Base-by-base conservation (phyloP, 2,888 invertebrate species). In the Tetrapedia diversipes region DNA sequence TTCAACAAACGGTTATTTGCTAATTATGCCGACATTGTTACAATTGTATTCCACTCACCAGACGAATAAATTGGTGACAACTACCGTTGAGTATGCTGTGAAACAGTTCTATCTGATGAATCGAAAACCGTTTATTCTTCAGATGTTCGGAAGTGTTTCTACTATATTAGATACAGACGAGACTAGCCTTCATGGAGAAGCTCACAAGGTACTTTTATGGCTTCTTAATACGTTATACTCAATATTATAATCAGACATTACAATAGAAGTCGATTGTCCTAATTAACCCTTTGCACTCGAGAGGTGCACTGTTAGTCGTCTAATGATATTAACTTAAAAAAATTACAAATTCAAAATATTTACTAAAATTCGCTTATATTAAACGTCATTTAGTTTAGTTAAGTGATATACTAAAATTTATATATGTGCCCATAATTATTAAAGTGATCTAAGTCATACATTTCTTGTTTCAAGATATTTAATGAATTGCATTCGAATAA, bases 111-210 rank as follows among this genome's bases (percentile, higher is more conserved):
- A 99, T 92, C 94, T 99, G 72, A 95, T 99, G 91, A 99, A 99
- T 90, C 94, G 99, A 61, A 99, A 99, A 90, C 99, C 99, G 1
- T 99, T 99, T 89, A 97, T 99, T 85, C 93, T 99, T 63, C 99
- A 99, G 94, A 98, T 99, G 98, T 99, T 99, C 92, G 99, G 99
- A 1, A 98, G 98, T 3, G 97, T 99, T 0, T 99, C 99, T 0
- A 97, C 98, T 1, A 97, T 99, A 89, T 93, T 99, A 85, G 99
- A 99, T 90, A 97, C 97, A 0, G 97, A 97, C 86, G 97, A 97
- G 88, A 95, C 96, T 81, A 96, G 97, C 39, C 95, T 95, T 4
- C 97, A 96, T 89, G 98, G 98, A 4, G 98, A 98, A 92, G 97
- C 98, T 0, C 97, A 98, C 90, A 97, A 98, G 92, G 97, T 97